These are phyloP conservation scores for Sebastes cheni DNA, from an alignment of 2,797 vertebrate species.

Conservation along the genomic window DNA sequence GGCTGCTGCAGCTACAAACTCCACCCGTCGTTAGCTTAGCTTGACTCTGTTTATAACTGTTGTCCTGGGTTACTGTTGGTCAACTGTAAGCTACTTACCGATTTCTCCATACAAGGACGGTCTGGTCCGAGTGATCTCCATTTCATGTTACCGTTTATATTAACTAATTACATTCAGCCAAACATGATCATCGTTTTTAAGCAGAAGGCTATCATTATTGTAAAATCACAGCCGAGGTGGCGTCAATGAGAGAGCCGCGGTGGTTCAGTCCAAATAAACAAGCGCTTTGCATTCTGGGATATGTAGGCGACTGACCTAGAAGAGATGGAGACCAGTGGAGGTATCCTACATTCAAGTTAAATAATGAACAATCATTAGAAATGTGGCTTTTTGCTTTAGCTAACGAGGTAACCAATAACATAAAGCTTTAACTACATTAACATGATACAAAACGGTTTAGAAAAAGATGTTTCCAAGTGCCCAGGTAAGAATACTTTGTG, in stretches of 20 bases:
- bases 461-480: background rate
- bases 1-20: background rate
- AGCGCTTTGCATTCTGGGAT: conserved; percentile 57
- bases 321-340: background rate
- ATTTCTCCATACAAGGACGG: conserved; percentile 85
- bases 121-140: conserved; percentile 78
- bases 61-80: conserved; percentile 5
- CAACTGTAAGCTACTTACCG: conserved; percentile 79
- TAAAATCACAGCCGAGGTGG: background rate
- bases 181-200: background rate
- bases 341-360: background rate
- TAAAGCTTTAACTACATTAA: background rate
- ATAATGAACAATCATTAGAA: background rate
- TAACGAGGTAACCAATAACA: background rate
- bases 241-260: background rate
- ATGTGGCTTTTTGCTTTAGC: background rate
- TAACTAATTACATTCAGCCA: conserved; percentile 14
- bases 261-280: conserved; percentile 18
- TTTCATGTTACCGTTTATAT: conserved; percentile 59
- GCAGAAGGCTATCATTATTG: conserved; percentile 11
- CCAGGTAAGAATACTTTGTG: background rate
- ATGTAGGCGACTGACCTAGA: conserved; percentile 48
- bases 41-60: background rate
- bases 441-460: background rate
- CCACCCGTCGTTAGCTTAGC: too few species aligned